Evolutionary conservation across 2,888 invertebrate species (phyloP), one percentile per base, ranked within the genome.

Genomic region (Cephus pulcher): DNA sequence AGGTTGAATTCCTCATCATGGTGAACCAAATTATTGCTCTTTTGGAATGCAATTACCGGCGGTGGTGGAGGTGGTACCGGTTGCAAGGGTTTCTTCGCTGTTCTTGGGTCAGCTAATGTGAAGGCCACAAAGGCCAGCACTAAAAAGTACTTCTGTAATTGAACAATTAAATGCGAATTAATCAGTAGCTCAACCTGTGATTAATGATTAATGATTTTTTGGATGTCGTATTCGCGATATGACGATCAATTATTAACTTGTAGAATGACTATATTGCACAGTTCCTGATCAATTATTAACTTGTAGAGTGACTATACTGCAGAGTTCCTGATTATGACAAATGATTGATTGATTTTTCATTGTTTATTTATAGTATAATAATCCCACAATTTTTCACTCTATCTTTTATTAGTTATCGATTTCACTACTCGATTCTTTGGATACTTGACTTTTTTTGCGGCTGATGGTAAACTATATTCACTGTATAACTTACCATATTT

Each of bases 401-500:
- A 23, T 23, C 56, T 56, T 56, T 56, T 56, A 23, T 23, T 56
- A 23, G 9, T 56, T 56, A 56, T 56, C 56, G 23, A 1, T 56
- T 56, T 9, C 23, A 56, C 23, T 9, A 23, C 9, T 9, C 56
- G 56, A 56, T 9, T 15, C 23, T 23, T 56, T 23, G 23, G 6
- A 23, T 56, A 56, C 23, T 23, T 56, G 23, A 56, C 0, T 75
- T 9, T 34, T 75, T 23, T 34, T 30, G 68, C 30, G n/a, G 69
- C 4, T 34, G 34, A 32, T 75, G 30, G 32, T 34, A 34, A 40
- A 23, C 11, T 70, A 34, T 40, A 15, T 70, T 35, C 71, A 34
- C 56, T 56, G 40, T 56, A 56, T 56, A 32, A 78, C 78, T 78
- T 73, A 78, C 78, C 78, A 78, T 78, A 32, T 68, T 76, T 78